Conservation (phyloP, 1,140 invertebrate genomes). For the Drosophila bocki region DNA sequence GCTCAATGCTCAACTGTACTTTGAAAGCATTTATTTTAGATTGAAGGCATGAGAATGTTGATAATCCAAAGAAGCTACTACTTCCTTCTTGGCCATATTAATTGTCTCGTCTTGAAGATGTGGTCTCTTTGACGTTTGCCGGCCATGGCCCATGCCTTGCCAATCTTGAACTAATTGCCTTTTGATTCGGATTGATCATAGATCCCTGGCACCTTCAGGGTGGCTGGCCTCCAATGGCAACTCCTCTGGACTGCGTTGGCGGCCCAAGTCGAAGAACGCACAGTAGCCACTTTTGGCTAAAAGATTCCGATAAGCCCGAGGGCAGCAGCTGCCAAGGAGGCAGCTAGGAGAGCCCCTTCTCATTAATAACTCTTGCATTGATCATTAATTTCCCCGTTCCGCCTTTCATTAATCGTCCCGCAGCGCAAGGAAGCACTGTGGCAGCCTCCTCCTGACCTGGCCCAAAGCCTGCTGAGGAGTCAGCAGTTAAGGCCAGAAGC, state of each 20-base stretch:
- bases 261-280: slow-evolving; percentile 35
- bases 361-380: slow-evolving; percentile 75
- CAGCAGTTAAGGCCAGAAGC: slow-evolving; percentile 47
- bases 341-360: slow-evolving; percentile 38
- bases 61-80: background rate
- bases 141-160: slow-evolving; percentile 12
- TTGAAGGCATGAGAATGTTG: too few relatives aligned
- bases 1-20: slow-evolving; percentile 26
- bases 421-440: background rate
- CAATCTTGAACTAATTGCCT: slow-evolving; percentile 46
- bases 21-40: background rate
- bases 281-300: slow-evolving; percentile 78
- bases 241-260: slow-evolving; percentile 36
- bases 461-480: background rate
- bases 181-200: slow-evolving; percentile 59
- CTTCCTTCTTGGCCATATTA: slow-evolving; percentile 14
- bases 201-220: slow-evolving; percentile 50
- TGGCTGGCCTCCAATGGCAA: slow-evolving; percentile 12
- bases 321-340: slow-evolving; percentile 35
- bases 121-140: slow-evolving; percentile 18
- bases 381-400: slow-evolving; percentile 77
- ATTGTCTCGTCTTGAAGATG: slow-evolving; percentile 4
- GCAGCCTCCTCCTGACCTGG: background rate
- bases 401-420: slow-evolving; percentile 74
- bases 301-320: slow-evolving; percentile 71